Evolutionary conservation across 2,113 vertebrate genomes (phyloP).

Genomic region (Ancistrus triradiatus): DNA sequence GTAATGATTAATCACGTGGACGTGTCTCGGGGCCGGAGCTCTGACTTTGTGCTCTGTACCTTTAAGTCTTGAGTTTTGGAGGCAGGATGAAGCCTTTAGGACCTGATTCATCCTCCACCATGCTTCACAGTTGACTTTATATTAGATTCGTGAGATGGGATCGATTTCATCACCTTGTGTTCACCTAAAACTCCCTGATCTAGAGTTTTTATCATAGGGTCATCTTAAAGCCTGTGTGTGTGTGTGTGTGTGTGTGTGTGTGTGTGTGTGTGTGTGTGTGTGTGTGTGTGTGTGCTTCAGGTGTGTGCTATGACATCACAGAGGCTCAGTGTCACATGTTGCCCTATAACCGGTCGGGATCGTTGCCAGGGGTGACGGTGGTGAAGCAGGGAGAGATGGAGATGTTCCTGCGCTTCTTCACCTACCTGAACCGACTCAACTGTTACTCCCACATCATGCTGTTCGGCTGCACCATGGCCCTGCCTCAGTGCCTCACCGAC

Average conservation of each 20-base stretch:
- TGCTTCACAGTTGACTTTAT: no score
- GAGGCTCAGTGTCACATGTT: slow-evolving; percentile 23
- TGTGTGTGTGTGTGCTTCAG: slow-evolving; percentile 22
- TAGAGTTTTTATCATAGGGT: no score
- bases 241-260: no score
- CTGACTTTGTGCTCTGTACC: no score
- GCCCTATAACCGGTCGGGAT: slow-evolving; percentile 38
- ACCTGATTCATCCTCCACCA: no score
- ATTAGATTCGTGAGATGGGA: no score
- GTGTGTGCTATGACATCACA: slow-evolving; percentile 37
- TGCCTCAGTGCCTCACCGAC: slow-evolving; percentile 79
- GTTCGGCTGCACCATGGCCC: slow-evolving; percentile 89
- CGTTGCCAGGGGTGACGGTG: slow-evolving; percentile 47
- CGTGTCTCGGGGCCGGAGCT: slow-evolving; percentile 1
- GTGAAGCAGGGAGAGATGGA: slow-evolving; percentile 82
- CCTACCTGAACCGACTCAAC: slow-evolving; percentile 82
- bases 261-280: slow-evolving; percentile 6
- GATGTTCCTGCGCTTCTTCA: slow-evolving; percentile 96
- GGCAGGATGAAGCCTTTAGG: no score
- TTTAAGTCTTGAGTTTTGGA: no score
- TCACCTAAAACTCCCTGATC: no score
- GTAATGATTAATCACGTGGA: slow-evolving; percentile 46
- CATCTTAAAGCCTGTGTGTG: no score
- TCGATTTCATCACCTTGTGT: no score
- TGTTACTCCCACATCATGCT: slow-evolving; percentile 97